These are phyloP conservation scores for Hypselothyrea guttata DNA, from an alignment of 2,888 invertebrate genomes.

Conservation along the genomic window DNA sequence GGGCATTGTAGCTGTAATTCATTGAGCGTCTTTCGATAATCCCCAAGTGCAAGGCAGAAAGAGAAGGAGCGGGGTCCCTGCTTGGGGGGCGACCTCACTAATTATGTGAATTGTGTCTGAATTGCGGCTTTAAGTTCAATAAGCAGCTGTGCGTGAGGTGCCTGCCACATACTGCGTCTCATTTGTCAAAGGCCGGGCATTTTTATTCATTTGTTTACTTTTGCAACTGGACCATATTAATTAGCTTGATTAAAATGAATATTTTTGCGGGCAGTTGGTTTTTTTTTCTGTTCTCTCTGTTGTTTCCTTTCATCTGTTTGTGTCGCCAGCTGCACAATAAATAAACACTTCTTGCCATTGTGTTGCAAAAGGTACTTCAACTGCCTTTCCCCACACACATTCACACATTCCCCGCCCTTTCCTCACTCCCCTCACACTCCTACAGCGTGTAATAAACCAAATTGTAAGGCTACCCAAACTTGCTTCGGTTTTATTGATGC, in stretches of 20 bases:
- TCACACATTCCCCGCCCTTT: background rate
- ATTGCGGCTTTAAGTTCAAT: slow-evolving; percentile 41
- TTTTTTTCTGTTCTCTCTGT: no score
- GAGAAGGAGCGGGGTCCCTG: slow-evolving; percentile 16
- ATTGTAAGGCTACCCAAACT: slow-evolving; percentile 59
- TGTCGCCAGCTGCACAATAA: slow-evolving; percentile 60
- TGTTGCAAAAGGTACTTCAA: slow-evolving; percentile 48
- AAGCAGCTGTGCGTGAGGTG: slow-evolving; percentile 6
- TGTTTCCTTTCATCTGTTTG: slow-evolving; percentile 3
- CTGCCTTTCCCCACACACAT: slow-evolving; percentile 5
- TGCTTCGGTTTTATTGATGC: slow-evolving; percentile 65
- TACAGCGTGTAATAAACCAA: slow-evolving; percentile 59
- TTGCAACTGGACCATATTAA: slow-evolving; percentile 68
- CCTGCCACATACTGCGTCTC: background rate
- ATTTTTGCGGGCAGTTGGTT: slow-evolving; percentile 58
- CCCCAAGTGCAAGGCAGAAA: slow-evolving; percentile 43
- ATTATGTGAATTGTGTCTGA: slow-evolving; percentile 51
- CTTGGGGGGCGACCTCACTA: slow-evolving; percentile 39
- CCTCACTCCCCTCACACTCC: background rate
- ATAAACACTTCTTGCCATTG: slow-evolving; percentile 66
- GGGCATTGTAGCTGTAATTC: slow-evolving; percentile 42
- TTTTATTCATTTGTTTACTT: slow-evolving; percentile 36
- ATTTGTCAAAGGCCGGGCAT: slow-evolving; percentile 27
- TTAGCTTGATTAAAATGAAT: slow-evolving; percentile 77
- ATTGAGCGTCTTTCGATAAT: slow-evolving; percentile 54